Base-by-base conservation (phyloP, 1,140 invertebrate genomes). In the Alviniconcha marisindica region DNA sequence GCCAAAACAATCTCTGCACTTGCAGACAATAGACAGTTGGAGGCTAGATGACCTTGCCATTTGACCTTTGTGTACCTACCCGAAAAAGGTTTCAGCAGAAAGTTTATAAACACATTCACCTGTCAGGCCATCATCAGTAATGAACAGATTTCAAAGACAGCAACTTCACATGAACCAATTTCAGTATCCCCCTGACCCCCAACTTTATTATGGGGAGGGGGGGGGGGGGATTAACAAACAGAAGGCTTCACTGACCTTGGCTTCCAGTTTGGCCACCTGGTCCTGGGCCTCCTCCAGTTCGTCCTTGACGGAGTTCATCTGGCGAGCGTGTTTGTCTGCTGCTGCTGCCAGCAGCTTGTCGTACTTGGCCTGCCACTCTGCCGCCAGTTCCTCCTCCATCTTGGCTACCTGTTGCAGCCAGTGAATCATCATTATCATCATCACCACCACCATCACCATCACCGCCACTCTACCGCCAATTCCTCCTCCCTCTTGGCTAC, bases 301-400 rank as follows among this genome's bases (percentile, higher is more conserved):
- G 42, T 92, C 91, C 38, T 83, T 87, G n/a, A 91, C 73, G 4
- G 87, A 86, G 44, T 80, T 80, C 36, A 93, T 33, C 79, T 88
- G 87, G 84, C 91, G 79, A 31, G 87, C 85, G 73, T 92, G 88
- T 87, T 92, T 92, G 33, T 92, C 89, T 2, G 89, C 77, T 18
- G 89, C 88, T 21, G 86, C 83, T n/a, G 87, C 79, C 42, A 92
- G 33, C 77, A 90, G n/a, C 71, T 87, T 89, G 56, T 92, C 91
- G 84, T 86, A 86, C 82, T 92, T 92, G 38, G 71, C 78, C 71
- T 92, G 88, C 90, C 90, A 93, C 74, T 92, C 90, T 54, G 63
- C 66, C 51, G 87, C 86, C n/a, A 93, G 86, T 48, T 93, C 92
- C 21, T 90, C 88, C 84, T 93, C 92, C n/a, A 93, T 79, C 79